These are phyloP conservation scores for Baryphthengus martii DNA, from an alignment of 2,113 vertebrate genomes.

Conservation along the genomic window DNA sequence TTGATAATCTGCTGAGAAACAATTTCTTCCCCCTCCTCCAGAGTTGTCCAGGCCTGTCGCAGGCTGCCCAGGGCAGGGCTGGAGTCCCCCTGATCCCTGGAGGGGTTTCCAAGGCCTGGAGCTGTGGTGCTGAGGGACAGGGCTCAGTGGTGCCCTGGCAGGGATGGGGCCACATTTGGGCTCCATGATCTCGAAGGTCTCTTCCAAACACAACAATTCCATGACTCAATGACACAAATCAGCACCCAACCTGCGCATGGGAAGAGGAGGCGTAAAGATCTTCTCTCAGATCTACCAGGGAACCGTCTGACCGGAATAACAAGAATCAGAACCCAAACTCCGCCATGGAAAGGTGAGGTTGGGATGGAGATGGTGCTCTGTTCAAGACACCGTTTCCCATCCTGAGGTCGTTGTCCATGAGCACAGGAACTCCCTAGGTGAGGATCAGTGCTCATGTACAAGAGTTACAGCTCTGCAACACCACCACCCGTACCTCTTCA, in stretches of 20 bases:
- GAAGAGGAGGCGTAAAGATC: background rate
- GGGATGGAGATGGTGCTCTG: background rate
- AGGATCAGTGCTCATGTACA: background rate
- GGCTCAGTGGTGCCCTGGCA: too few relatives aligned
- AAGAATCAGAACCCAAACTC: too few relatives aligned
- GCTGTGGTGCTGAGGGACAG: too few relatives aligned
- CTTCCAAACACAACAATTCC: background rate
- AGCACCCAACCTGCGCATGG: background rate
- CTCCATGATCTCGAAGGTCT: background rate
- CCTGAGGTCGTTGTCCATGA: rapidly evolving
- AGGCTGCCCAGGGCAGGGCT: too few relatives aligned
- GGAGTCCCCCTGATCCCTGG: too few relatives aligned
- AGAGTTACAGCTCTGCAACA: background rate
- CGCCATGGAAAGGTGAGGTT: background rate
- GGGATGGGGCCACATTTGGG: background rate
- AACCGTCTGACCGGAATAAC: background rate
- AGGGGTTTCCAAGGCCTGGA: too few relatives aligned
- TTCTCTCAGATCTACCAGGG: background rate
- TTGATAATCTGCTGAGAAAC: background rate
- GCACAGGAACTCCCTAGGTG: too few relatives aligned
- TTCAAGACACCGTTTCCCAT: rapidly evolving
- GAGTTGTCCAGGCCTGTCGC: background rate
- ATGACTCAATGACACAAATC: background rate
- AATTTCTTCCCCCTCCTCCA: background rate
- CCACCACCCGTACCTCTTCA: background rate